Evolutionary conservation across 2,113 vertebrate genomes (phyloP).

Genomic region (Dromiciops gliroides): DNA sequence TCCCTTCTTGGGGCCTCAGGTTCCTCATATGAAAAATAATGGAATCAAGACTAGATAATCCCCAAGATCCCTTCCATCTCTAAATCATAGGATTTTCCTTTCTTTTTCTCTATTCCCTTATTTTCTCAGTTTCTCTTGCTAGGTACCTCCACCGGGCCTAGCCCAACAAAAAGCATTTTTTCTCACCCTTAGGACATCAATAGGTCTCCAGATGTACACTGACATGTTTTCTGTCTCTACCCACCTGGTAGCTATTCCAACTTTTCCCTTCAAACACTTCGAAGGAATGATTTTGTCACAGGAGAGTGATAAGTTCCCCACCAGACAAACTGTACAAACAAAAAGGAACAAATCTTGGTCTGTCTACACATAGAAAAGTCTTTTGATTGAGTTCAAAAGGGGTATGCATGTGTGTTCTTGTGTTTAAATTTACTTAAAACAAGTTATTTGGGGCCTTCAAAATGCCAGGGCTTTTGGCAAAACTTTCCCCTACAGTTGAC

Average conservation of each 20-base stretch:
- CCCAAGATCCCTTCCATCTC: neutral
- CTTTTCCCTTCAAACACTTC: neutral
- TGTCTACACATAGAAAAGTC: neutral
- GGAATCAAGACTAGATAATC: neutral
- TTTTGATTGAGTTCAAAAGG: neutral
- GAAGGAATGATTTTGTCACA: neutral
- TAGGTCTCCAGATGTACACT: neutral
- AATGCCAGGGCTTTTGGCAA: neutral
- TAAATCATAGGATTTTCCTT: neutral
- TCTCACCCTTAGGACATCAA: neutral
- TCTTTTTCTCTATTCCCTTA: neutral
- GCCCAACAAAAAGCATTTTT: neutral
- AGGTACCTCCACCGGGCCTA: neutral
- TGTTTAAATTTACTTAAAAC: neutral
- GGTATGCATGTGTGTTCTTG: neutral
- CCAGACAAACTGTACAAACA: neutral
- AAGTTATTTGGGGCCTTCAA: neutral
- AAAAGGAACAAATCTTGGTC: neutral
- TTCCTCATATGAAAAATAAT: neutral
- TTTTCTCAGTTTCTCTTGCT: neutral
- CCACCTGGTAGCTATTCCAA: neutral
- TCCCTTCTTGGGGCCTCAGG: neutral
- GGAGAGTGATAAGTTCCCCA: neutral
- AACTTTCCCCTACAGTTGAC: neutral
- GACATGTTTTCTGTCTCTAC: neutral